Percentiles rank a stretch among this genome's conserved stretches.
These are phyloP conservation scores for Digitonthophagus gazella DNA, from an alignment of 2,888 invertebrate genomes.

Conservation along the genomic window DNA sequence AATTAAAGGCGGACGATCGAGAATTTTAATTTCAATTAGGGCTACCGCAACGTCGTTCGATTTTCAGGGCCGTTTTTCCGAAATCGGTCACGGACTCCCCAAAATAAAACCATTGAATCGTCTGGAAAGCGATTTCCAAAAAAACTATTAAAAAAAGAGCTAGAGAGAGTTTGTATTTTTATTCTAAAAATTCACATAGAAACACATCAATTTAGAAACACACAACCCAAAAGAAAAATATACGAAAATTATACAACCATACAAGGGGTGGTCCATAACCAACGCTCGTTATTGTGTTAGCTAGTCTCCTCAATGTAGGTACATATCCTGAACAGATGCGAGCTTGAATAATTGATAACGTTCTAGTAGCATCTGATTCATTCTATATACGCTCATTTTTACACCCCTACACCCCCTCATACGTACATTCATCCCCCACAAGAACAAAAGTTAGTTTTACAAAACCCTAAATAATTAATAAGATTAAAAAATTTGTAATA, in stretches of 20 bases:
- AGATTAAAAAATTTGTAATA: too few relatives aligned
- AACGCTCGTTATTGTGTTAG: constrained; percentile 38
- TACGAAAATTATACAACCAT: constrained; percentile 43
- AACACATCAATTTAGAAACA: not conserved
- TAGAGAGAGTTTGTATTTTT: too few relatives aligned
- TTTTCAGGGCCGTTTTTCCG: too few relatives aligned
- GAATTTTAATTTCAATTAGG: too few relatives aligned
- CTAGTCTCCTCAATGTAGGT: constrained; percentile 34
- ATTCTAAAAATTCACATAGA: not conserved
- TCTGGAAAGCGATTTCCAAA: too few relatives aligned
- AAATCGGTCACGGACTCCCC: too few relatives aligned
- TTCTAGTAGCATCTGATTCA: constrained; percentile 46
- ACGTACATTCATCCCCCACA: constrained; percentile 21
- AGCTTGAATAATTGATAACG: constrained; percentile 48
- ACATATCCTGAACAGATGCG: constrained; percentile 49
- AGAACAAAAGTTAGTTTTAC: not conserved
- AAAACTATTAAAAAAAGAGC: too few relatives aligned
- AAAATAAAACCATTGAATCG: too few relatives aligned
- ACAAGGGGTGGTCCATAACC: constrained; percentile 33
- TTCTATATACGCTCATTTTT: constrained; percentile 35
- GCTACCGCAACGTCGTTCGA: too few relatives aligned
- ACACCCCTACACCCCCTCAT: constrained; percentile 33
- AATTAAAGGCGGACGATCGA: too few relatives aligned
- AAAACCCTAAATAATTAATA: not conserved
- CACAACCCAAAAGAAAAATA: constrained; percentile 22